Evolutionary conservation across 1,140 invertebrate genomes (phyloP), one percentile per base, ranked within the genome.

Genomic region (Hyposmocoma kahamanoa): DNA sequence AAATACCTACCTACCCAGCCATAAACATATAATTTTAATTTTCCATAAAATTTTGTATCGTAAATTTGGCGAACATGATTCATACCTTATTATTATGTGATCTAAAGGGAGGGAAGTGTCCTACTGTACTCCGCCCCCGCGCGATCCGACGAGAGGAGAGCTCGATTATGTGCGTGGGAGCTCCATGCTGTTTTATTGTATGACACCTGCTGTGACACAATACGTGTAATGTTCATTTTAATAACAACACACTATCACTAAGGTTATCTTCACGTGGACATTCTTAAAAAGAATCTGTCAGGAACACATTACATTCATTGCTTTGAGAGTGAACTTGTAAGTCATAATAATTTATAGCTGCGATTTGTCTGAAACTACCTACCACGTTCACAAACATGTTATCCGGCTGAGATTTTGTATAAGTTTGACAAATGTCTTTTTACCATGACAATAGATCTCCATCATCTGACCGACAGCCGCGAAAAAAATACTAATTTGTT

Each of bases 371-470:
- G 18, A n/a, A 13, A 17, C 32, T 52, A 39, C 43, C 36, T 11
- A 13, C n/a, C n/a, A n/a, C n/a, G 21, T 58, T 59, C 51, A 47
- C 44, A 50, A 53, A 59, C 59, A 47, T 28, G 50, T 62, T 56
- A 50, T 60, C 36, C 44, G n/a, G 50, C 39, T 50, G 41, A 49
- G 50, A n/a, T n/a, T n/a, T 55, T 52, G 58, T 64, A 59, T 64
- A 46, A 42, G 50, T 57, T 50, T 66, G 62, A 72, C 62, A 66
- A 67, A 67, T 67, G 48, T 47, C 56, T 59, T 44, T 47, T 69
- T 72, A 65, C 22, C 62, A 72, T 71, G 34, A 70, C 67, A 70
- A 72, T 66, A 53, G 47, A 34, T 22, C 32, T 55, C 55, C 36
- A 61, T 47, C 56, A 50, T 56, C 15, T 59, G 53, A 45, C 49